Evolutionary conservation across 2,888 invertebrate genomes (phyloP).

Genomic region (Gandaritis pyraliata): DNA sequence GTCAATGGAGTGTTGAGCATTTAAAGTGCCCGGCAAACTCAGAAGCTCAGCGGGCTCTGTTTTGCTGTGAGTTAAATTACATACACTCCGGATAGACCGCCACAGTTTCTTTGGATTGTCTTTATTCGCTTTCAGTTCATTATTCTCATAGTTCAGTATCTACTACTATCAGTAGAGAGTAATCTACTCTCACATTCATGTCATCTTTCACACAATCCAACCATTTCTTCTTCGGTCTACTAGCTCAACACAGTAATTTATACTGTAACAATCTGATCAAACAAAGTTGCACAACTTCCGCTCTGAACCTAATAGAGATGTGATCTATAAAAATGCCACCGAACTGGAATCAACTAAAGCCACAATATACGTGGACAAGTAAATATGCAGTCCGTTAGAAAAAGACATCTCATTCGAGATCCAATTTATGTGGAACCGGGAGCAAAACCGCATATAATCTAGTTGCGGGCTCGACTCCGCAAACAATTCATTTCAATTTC

Average conservation of each 20-base stretch:
- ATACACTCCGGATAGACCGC: slow-evolving; percentile 8
- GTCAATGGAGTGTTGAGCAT: not conserved
- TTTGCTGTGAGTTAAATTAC: not conserved
- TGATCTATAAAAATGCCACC: slow-evolving; percentile 26
- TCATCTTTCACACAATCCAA: no score
- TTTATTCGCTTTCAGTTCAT: slow-evolving; percentile 5
- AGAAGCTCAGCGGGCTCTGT: slow-evolving; percentile 6
- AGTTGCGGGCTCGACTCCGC: slow-evolving; percentile 62
- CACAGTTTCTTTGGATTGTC: not conserved
- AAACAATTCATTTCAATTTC: slow-evolving; percentile 80
- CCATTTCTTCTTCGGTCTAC: no score
- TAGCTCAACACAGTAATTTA: slow-evolving; percentile 27
- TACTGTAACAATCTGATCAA: slow-evolving; percentile 33
- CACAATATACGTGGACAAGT: slow-evolving; percentile 43
- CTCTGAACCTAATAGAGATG: slow-evolving; percentile 21
- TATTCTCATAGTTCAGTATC: slow-evolving; percentile 10
- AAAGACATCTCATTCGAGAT: slow-evolving; percentile 73
- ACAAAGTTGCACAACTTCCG: slow-evolving; percentile 32
- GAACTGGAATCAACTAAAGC: slow-evolving; percentile 23
- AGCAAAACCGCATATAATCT: slow-evolving; percentile 68
- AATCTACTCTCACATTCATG: no score
- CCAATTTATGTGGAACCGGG: slow-evolving; percentile 67
- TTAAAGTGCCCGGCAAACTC: not conserved
- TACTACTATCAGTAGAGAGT: no score
- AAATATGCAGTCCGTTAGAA: slow-evolving; percentile 54